Conservation (phyloP, 92 coral and sea anemone genomes). For the Epizoanthus rinbou region DNA sequence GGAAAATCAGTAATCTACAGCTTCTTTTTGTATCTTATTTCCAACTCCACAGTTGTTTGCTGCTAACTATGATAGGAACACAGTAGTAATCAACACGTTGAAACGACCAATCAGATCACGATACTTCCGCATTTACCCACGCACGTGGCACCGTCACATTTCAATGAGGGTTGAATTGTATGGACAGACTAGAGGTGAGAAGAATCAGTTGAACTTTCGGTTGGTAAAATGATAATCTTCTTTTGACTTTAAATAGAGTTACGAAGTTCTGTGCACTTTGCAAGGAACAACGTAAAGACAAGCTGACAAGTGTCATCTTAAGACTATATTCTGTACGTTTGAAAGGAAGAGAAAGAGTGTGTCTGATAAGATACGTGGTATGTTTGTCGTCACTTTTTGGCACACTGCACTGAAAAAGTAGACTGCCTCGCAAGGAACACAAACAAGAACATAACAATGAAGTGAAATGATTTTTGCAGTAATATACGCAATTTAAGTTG, state of each 20-base stretch:
- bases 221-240: not conserved
- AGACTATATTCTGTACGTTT: no score
- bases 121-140: slow-evolving; percentile 72
- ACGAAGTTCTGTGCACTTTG: no score
- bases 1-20: not conserved
- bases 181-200: slow-evolving; percentile 84
- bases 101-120: slow-evolving; percentile 72
- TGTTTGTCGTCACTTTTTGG: no score
- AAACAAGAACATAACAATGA: no score
- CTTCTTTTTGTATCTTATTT: not conserved
- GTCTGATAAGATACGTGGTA: no score
- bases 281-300: no score
- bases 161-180: slow-evolving; percentile 85
- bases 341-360: no score
- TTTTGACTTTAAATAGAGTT: not conserved
- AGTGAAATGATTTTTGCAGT: no score
- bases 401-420: no score
- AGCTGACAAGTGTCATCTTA: no score
- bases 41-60: slow-evolving; percentile 66
- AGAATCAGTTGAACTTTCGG: not conserved
- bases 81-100: slow-evolving; percentile 69
- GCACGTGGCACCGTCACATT: slow-evolving; percentile 79
- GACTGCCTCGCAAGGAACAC: no score
- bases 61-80: slow-evolving; percentile 79
- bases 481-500: no score